Conservation (phyloP, 2,797 vertebrate genomes). For the Tympanoctomys barrerae region DNA sequence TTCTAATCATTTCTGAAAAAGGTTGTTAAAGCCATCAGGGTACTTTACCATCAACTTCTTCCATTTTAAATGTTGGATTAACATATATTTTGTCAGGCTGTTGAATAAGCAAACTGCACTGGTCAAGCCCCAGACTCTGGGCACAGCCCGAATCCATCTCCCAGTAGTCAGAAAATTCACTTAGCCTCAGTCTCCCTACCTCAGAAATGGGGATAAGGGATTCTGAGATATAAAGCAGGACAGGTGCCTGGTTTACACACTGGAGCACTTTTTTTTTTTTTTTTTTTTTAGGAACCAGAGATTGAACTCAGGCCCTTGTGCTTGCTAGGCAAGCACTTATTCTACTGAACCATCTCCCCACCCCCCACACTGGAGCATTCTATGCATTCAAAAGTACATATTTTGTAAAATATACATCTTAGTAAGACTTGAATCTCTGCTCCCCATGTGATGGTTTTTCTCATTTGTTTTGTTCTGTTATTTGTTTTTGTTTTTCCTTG, state of each 20-base stretch:
- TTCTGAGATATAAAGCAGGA: background rate
- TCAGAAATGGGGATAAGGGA: background rate
- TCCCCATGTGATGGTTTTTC: background rate
- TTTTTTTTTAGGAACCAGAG: no score
- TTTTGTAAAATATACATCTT: background rate
- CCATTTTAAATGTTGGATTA: background rate
- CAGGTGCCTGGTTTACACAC: background rate
- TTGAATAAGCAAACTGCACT: background rate
- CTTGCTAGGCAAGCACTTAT: no score
- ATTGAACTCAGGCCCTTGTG: no score
- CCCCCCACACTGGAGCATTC: background rate
- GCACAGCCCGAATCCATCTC: background rate
- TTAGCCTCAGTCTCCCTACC: background rate
- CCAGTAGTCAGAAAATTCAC: background rate
- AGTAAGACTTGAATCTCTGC: background rate
- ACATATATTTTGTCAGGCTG: background rate
- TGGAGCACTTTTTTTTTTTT: no score
- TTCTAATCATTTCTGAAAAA: conserved; percentile 30
- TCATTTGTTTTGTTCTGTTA: background rate
- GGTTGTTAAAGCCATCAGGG: background rate
- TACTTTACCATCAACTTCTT: background rate
- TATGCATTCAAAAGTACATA: background rate
- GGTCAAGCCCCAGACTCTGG: background rate
- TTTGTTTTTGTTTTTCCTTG: background rate
- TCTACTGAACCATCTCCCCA: no score